Conservation (phyloP, 2,113 vertebrate genomes). For the Chelonoidis abingdonii region DNA sequence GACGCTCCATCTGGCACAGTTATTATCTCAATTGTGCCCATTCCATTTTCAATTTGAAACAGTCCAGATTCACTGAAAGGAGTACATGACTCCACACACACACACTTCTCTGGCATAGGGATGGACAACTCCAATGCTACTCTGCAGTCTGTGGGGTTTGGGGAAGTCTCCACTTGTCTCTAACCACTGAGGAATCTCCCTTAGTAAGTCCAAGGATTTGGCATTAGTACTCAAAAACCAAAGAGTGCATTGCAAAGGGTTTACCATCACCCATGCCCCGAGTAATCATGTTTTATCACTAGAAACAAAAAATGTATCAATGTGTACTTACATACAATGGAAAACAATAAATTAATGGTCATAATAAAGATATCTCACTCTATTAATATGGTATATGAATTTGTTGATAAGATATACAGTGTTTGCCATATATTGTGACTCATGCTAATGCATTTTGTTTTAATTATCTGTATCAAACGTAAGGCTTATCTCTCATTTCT, state of each 20-base stretch:
- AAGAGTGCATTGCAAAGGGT: not conserved
- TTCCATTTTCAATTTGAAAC: conserved; percentile 7
- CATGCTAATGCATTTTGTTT: not conserved
- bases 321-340: conserved; percentile 6
- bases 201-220: not conserved
- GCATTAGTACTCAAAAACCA: not conserved
- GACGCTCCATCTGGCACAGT: conserved; percentile 37
- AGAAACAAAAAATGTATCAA: conserved; percentile 1
- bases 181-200: not conserved
- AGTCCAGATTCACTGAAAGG: not conserved
- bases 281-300: not conserved
- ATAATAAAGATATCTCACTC: not conserved
- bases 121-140: not conserved
- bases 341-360: not conserved
- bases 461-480: not conserved
- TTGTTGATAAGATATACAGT: not conserved
- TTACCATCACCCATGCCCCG: not conserved
- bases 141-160: not conserved
- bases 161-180: not conserved
- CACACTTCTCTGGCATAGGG: not conserved
- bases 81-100: not conserved
- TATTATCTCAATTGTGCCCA: conserved; percentile 30
- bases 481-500: not conserved
- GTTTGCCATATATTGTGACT: not conserved
- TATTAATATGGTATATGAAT: not conserved